phyloP scores from a whole-genome alignment of 2,888 invertebrate genomes.

The Lasioglossum pauxillum region DNA sequence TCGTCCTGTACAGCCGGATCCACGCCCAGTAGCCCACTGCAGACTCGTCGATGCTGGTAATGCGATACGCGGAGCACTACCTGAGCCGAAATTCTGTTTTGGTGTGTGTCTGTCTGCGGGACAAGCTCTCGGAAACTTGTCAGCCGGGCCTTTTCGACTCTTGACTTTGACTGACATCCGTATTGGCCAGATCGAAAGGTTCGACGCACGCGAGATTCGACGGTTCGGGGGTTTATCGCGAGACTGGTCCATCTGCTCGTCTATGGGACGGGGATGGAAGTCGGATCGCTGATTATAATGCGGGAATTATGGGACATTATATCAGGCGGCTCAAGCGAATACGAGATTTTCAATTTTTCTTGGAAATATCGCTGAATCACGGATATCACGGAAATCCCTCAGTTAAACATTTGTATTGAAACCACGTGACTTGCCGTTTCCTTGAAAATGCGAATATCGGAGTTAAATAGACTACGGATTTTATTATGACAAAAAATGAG shows the following conservation, averaged over 20 bases:
- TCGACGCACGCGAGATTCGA: constrained; percentile 59
- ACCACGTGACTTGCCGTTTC: no score
- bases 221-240: constrained; percentile 48
- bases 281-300: constrained; percentile 38
- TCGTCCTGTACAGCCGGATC: constrained; percentile 24
- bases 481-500: no score
- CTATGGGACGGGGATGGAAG: constrained; percentile 12
- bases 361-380: no score
- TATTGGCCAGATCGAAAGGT: constrained; percentile 65
- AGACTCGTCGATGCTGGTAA: constrained; percentile 57
- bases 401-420: no score
- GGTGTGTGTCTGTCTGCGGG: constrained; percentile 45
- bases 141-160: constrained; percentile 70
- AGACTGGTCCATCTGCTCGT: constrained; percentile 49
- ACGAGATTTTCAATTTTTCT: background rate
- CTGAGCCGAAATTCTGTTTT: constrained; percentile 53
- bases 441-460: no score
- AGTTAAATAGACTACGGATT: no score
- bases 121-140: constrained; percentile 36
- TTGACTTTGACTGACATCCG: constrained; percentile 73
- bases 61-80: constrained; percentile 63
- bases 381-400: no score
- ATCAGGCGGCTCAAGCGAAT: background rate
- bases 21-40: constrained; percentile 33
- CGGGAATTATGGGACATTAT: constrained; percentile 29